phyloP scores from a whole-genome alignment of 2,797 vertebrate genomes.

The Coccyzus lansbergi region DNA sequence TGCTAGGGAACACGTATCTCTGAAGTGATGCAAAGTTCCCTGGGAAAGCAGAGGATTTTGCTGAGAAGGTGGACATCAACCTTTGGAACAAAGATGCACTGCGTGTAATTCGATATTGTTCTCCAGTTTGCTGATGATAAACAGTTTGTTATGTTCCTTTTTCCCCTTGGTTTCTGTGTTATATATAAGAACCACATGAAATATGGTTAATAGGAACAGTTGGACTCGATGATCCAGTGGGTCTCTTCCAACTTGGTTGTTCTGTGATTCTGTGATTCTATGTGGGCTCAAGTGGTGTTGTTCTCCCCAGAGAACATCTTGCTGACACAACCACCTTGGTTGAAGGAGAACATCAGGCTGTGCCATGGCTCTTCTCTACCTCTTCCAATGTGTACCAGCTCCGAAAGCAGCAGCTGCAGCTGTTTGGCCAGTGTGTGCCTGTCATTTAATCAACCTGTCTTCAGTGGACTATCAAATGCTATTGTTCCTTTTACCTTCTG shows the following conservation, averaged over 20 bases:
- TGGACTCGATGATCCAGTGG: no score
- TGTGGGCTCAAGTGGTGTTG: no score
- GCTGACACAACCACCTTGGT: background rate
- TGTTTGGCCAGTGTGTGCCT: background rate
- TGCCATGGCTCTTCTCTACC: accelerated
- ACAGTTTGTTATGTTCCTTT: background rate
- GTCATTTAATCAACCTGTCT: background rate
- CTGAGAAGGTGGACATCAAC: background rate
- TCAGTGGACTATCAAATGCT: background rate
- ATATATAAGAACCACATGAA: background rate
- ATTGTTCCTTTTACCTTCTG: background rate
- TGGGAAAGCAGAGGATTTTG: background rate
- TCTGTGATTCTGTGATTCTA: no score
- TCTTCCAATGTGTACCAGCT: background rate
- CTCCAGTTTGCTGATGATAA: background rate
- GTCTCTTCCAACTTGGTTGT: no score
- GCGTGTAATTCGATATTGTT: background rate
- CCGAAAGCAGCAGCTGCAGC: background rate
- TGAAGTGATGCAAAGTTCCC: background rate
- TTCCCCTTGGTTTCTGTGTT: background rate
- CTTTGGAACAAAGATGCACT: background rate
- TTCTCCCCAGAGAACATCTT: background rate
- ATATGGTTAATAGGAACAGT: no score
- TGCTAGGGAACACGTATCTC: background rate
- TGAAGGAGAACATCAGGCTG: background rate